Evolutionary conservation across 2,113 vertebrate genomes (phyloP).

Genomic region (Lanius collurio): DNA sequence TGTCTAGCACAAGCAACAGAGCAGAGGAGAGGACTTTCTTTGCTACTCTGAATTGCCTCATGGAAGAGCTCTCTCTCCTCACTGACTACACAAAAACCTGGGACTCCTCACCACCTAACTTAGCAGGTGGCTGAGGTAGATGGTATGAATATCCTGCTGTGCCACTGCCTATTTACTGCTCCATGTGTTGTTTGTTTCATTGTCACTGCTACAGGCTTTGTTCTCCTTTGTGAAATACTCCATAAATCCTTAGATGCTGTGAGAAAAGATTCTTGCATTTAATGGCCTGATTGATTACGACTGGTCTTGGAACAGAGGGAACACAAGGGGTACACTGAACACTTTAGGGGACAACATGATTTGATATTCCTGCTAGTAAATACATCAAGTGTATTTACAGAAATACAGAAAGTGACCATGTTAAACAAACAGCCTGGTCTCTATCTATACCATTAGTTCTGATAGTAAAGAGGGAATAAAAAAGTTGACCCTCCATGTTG

Average conservation of each 20-base stretch:
- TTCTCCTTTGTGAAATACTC: neutral
- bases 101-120: neutral
- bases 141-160: neutral
- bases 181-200: neutral
- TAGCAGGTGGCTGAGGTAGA: neutral
- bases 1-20: neutral
- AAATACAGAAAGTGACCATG: neutral
- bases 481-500: neutral
- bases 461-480: neutral
- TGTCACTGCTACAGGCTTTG: neutral
- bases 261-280: neutral
- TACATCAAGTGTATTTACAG: neutral
- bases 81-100: neutral
- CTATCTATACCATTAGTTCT: neutral
- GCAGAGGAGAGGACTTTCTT: neutral
- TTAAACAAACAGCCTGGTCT: neutral
- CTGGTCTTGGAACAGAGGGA: neutral
- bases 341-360: neutral
- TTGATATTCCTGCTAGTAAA: conserved; percentile 26
- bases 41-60: neutral
- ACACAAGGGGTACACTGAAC: neutral
- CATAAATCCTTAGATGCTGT: neutral
- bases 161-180: neutral
- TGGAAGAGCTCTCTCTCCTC: neutral
- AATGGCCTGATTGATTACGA: neutral